Base-by-base conservation (phyloP, 2,113 vertebrate genomes). In the Percina caprodes region DNA sequence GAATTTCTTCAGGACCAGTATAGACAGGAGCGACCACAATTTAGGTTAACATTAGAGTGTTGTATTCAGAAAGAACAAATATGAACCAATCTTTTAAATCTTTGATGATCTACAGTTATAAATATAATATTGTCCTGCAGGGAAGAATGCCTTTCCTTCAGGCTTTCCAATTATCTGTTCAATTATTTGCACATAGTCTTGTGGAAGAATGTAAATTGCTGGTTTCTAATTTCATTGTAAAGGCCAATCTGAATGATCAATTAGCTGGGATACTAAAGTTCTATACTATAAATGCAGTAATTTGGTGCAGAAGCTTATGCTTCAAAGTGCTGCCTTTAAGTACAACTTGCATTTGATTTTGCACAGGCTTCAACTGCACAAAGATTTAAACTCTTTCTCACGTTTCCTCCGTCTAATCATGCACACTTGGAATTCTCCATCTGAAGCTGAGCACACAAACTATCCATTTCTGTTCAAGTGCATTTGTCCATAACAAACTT, bases 401-500 rank as follows among this genome's bases (percentile, higher is more conserved):
- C 6, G 5, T 62, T 74, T 82, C 30, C 35, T 21, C 66, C 33
- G 26, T 68, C 33, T 54, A 46, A 59, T 79, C 30, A 48, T 42
- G 39, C 39, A 49, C 69, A 35, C 72, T 84, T 18, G 24, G 42
- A 65, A 77, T 74, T 60, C 48, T 54, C 54, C 66, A 70, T 77
- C 61, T 77, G 69, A 74, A 63, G 71, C 75, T 3, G 65, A 80
- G 48, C 77, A 66, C 73, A 70, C 67, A 42, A 24, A 72, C 82
- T 84, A 55, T 65, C 80, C 45, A 26, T 80, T 78, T 81, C 83
- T 78, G 78, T 62, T 85, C 77, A 23, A 42, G 79, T 80, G 80
- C 82, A 80, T 89, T 90, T 91, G 93, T 88, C 81, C 81, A 24
- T 26, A 69, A 85, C 80, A 80, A 89, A 84, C 75, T 79, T 88